Conservation (phyloP, 2,113 vertebrate species). For the Macquaria australasica region DNA sequence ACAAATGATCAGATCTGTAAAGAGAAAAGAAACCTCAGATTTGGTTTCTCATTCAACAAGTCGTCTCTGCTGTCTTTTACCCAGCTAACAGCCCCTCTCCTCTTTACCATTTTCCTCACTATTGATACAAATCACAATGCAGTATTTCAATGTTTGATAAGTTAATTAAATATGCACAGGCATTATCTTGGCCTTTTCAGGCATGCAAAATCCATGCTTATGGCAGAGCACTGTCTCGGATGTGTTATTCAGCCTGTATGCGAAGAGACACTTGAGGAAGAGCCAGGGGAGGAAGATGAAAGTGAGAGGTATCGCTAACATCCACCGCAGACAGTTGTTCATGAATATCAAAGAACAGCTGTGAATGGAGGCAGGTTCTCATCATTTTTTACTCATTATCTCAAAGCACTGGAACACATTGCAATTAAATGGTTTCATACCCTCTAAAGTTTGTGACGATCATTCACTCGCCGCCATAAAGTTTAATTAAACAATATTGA, state of each 20-base stretch:
- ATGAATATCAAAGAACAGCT: conserved; percentile 90
- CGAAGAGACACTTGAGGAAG: conserved; percentile 80
- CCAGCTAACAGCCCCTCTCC: not conserved
- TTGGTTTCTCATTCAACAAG: conserved; percentile 43
- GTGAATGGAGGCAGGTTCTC: conserved; percentile 77
- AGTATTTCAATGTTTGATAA: conserved; percentile 71
- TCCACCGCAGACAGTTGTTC: conserved; percentile 87
- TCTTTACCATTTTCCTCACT: conserved; percentile 17
- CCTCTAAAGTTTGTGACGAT: conserved; percentile 61
- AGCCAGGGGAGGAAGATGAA: conserved; percentile 85
- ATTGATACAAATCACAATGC: conserved; percentile 62
- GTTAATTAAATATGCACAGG: conserved; percentile 69
- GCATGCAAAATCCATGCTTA: conserved; percentile 72
- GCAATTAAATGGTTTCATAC: conserved; percentile 71
- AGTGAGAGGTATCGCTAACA: conserved; percentile 83
- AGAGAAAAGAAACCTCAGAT: not conserved
- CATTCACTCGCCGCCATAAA: conserved; percentile 10
- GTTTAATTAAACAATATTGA: conserved; percentile 67
- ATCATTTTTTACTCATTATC: conserved; percentile 77
- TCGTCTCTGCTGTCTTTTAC: conserved; percentile 30
- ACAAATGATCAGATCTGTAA: conserved; percentile 17
- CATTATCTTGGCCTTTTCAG: conserved; percentile 78
- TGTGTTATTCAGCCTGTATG: conserved; percentile 78
- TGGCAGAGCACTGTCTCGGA: conserved; percentile 71
- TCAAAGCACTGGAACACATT: conserved; percentile 71